Percentiles rank a stretch among this genome's conserved stretches.
These are phyloP conservation scores for Callopanchax toddi DNA, from an alignment of 2,113 vertebrate genomes.

Conservation along the genomic window DNA sequence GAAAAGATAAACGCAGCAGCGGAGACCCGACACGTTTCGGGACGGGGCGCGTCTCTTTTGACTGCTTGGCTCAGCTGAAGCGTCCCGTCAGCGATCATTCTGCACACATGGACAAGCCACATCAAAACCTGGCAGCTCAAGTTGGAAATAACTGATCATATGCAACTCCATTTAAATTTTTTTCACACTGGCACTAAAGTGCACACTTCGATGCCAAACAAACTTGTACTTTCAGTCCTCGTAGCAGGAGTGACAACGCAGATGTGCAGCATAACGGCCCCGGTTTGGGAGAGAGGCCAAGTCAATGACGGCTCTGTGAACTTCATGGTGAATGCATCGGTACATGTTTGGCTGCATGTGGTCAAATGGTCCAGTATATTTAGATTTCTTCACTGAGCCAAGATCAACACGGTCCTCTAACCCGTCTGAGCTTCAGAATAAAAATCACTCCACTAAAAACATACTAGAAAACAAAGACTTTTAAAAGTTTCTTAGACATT, in stretches of 20 bases:
- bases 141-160: slow-evolving; percentile 18
- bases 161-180: slow-evolving; percentile 5
- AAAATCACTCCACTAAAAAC: slow-evolving; percentile 1
- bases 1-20: neutral
- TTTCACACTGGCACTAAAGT: slow-evolving; percentile 14
- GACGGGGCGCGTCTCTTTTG: neutral
- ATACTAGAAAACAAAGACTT: slow-evolving; percentile 4
- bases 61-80: neutral
- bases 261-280: slow-evolving; percentile 15
- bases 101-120: neutral
- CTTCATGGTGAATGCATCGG: slow-evolving; percentile 23
- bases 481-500: slow-evolving; percentile 12
- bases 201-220: slow-evolving; percentile 9
- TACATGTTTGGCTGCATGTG: neutral
- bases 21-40: neutral
- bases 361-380: slow-evolving; percentile 1
- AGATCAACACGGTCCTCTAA: neutral
- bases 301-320: neutral
- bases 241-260: slow-evolving; percentile 26
- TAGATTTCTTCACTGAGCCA: slow-evolving; percentile 1
- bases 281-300: slow-evolving; percentile 15
- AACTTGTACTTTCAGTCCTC: slow-evolving; percentile 26
- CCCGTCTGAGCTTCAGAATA: slow-evolving; percentile 5
- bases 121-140: slow-evolving; percentile 27
- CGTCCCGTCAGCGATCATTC: neutral